phyloP scores from a whole-genome alignment of 92 coral and sea anemone genomes.

The Parazoanthus darwini region DNA sequence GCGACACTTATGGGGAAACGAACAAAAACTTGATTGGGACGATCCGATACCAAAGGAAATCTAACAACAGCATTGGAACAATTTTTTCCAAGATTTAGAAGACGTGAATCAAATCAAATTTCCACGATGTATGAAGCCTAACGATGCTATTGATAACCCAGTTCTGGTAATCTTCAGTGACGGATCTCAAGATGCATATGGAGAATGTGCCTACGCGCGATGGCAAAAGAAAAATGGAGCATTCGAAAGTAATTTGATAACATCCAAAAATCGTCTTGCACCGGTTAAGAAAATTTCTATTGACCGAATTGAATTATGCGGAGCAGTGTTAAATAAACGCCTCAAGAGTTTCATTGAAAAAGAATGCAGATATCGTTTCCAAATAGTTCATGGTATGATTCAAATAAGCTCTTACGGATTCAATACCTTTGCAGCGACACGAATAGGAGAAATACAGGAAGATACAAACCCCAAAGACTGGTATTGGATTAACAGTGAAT shows the following conservation, averaged over 20 bases:
- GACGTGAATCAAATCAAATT: constrained; percentile 53
- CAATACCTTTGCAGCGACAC: constrained; percentile 69
- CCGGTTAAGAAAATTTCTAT: constrained; percentile 58
- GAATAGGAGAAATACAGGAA: constrained; percentile 66
- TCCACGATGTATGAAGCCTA: constrained; percentile 60
- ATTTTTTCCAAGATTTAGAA: constrained; percentile 52
- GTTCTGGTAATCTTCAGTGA: constrained; percentile 60
- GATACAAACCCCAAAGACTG: constrained; percentile 45
- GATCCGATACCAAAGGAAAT: constrained; percentile 53
- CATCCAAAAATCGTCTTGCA: constrained; percentile 56
- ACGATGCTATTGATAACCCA: constrained; percentile 53
- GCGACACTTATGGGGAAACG: constrained; percentile 57
- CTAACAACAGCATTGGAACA: constrained; percentile 47
- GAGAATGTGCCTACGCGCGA: constrained; percentile 63
- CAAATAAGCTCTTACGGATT: constrained; percentile 56
- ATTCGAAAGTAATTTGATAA: constrained; percentile 38
- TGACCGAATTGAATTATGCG: constrained; percentile 30
- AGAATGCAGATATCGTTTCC: constrained; percentile 38
- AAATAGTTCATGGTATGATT: constrained; percentile 52
- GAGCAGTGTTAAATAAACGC: too few relatives aligned
- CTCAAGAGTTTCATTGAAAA: too few relatives aligned
- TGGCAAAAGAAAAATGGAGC: constrained; percentile 44
- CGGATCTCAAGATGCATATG: constrained; percentile 63
- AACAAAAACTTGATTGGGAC: constrained; percentile 53
- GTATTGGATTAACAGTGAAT: constrained; percentile 61